These are phyloP conservation scores for Actinostola sp. DNA, from an alignment of 92 coral and sea anemone genomes.

Conservation along the genomic window DNA sequence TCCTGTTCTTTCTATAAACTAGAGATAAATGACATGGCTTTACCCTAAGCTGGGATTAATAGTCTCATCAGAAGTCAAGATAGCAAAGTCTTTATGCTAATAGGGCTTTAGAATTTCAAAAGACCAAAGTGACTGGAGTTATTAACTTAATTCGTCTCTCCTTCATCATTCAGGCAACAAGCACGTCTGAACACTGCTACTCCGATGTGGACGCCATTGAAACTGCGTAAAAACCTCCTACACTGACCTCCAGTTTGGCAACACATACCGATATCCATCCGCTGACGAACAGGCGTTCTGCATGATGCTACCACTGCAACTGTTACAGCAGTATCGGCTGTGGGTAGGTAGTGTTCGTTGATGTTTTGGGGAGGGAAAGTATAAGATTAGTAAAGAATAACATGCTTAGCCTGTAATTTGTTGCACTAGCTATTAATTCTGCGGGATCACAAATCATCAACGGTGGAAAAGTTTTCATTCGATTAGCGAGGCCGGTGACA, in stretches of 20 bases:
- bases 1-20: constrained; percentile 42
- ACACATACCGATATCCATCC: constrained; percentile 2
- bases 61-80: constrained; percentile 32
- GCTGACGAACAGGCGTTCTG: not conserved
- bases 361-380: constrained; percentile 4
- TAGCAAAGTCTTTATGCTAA: constrained; percentile 32
- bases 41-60: constrained; percentile 47
- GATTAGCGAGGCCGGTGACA: constrained; percentile 1
- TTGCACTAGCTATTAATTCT: not conserved
- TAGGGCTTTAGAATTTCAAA: constrained; percentile 27
- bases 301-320: constrained; percentile 18
- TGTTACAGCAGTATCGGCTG: constrained; percentile 24
- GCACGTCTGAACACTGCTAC: not conserved
- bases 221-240: no score
- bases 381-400: constrained; percentile 13
- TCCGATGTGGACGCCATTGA: no score
- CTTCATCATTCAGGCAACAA: constrained; percentile 12
- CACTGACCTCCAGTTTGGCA: no score
- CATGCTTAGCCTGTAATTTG: not conserved
- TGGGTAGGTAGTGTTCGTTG: constrained; percentile 8
- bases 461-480: not conserved
- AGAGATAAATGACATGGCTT: constrained; percentile 37
- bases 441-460: not conserved
- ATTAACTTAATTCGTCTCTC: constrained; percentile 9
- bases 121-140: constrained; percentile 16